These are phyloP conservation scores for Imbricaverruca yamaguchii DNA, from an alignment of 2,888 invertebrate genomes.

Conservation along the genomic window DNA sequence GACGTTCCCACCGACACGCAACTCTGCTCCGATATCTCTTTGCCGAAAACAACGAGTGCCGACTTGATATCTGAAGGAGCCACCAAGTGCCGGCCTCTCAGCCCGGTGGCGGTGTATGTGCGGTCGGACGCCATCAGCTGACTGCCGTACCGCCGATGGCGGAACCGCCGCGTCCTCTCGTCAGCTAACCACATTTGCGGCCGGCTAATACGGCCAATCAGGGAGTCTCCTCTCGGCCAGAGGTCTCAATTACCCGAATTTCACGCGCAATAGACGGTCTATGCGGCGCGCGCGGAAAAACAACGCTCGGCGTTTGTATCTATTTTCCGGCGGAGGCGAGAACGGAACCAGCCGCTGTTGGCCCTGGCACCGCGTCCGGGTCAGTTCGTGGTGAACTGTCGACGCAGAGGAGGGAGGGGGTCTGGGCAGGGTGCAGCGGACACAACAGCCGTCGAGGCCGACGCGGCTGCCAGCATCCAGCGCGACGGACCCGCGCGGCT, in stretches of 20 bases:
- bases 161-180: not conserved
- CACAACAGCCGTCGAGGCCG: not conserved
- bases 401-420: not conserved
- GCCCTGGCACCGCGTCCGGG: too few relatives aligned
- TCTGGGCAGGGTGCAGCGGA: not conserved
- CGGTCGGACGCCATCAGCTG: not conserved
- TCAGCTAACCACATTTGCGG: conserved; percentile 7
- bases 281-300: not conserved
- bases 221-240: not conserved
- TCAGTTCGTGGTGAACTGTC: not conserved
- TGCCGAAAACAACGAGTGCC: too few relatives aligned
- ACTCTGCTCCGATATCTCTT: too few relatives aligned
- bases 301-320: not conserved
- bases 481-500: too few relatives aligned
- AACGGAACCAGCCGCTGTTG: too few relatives aligned
- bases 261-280: conserved; percentile 1
- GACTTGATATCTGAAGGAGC: too few relatives aligned
- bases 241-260: conserved; percentile 16
- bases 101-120: too few relatives aligned
- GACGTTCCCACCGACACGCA: too few relatives aligned
- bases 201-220: conserved; percentile 6
- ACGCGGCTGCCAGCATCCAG: too few relatives aligned
- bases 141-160: not conserved
- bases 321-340: not conserved
- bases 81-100: too few relatives aligned